Evolutionary conservation across 2,888 invertebrate genomes (phyloP).

Genomic region (Stenodera caucasica): DNA sequence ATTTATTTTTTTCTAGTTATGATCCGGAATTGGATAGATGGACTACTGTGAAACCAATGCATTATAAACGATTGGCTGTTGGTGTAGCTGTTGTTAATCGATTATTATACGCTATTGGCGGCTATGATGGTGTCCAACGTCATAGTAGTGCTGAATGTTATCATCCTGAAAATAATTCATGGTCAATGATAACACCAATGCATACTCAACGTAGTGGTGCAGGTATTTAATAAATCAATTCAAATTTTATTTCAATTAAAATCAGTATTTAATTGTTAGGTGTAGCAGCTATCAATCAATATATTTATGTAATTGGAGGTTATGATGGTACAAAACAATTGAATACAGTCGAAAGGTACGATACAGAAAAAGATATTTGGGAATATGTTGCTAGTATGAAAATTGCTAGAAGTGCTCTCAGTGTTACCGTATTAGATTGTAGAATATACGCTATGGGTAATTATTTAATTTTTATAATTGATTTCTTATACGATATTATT

Average conservation of each 20-base stretch:
- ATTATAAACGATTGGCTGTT: conserved; percentile 76
- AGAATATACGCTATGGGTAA: conserved; percentile 88
- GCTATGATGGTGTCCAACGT: conserved; percentile 81
- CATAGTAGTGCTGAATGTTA: conserved; percentile 85
- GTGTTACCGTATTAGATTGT: conserved; percentile 82
- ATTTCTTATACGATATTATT: conserved; percentile 17
- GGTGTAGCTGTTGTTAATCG: conserved; percentile 79
- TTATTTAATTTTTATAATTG: conserved; percentile 24
- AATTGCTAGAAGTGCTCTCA: conserved; percentile 83
- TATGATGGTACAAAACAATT: conserved; percentile 85
- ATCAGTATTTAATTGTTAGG: conserved; percentile 56
- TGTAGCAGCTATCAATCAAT: conserved; percentile 81
- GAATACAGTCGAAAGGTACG: conserved; percentile 82
- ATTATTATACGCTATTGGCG: conserved; percentile 74
- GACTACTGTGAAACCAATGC: conserved; percentile 76
- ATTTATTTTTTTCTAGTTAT: conserved; percentile 61
- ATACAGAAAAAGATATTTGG: conserved; percentile 82
- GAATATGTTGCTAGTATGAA: conserved; percentile 74
- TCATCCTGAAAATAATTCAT: conserved; percentile 89
- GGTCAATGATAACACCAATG: conserved; percentile 82
- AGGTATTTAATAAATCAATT: conserved; percentile 60
- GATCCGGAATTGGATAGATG: conserved; percentile 85
- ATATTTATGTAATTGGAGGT: conserved; percentile 93
- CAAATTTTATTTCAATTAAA: conserved; percentile 16
- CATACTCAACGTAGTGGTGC: conserved; percentile 79